phyloP scores from a whole-genome alignment of 2,888 invertebrate species.

The Troides aeacus region DNA sequence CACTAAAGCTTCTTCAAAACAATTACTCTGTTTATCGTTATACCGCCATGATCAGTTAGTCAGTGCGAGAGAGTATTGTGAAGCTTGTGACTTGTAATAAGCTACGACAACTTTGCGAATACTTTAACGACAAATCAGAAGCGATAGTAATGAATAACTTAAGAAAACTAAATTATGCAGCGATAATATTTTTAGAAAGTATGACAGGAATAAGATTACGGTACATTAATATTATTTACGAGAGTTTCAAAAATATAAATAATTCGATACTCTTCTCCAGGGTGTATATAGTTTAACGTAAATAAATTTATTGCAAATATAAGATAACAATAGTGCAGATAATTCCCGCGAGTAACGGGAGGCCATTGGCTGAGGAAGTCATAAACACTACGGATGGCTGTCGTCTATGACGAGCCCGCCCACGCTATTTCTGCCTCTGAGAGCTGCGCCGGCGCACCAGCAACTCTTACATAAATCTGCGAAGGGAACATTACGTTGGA shows the following conservation, averaged over 20 bases:
- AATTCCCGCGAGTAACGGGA: constrained; percentile 36
- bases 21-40: too few relatives aligned
- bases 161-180: too few relatives aligned
- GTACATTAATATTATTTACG: too few relatives aligned
- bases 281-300: neutral
- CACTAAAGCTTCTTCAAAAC: too few relatives aligned
- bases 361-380: constrained; percentile 79
- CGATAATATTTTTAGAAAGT: too few relatives aligned
- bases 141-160: too few relatives aligned
- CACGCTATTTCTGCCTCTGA: constrained; percentile 76
- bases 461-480: constrained; percentile 47
- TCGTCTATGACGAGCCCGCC: constrained; percentile 74
- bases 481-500: constrained; percentile 51
- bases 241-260: neutral
- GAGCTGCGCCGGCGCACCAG: constrained; percentile 56
- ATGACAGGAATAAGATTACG: too few relatives aligned
- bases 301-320: constrained; percentile 7
- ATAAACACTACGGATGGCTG: constrained; percentile 73
- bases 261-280: neutral
- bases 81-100: too few relatives aligned
- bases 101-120: too few relatives aligned
- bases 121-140: too few relatives aligned
- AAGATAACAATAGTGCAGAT: constrained; percentile 30
- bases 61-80: too few relatives aligned
- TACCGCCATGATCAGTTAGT: too few relatives aligned